Evolutionary conservation across 2,797 vertebrate species (phyloP).

Genomic region (Morelia viridis): DNA sequence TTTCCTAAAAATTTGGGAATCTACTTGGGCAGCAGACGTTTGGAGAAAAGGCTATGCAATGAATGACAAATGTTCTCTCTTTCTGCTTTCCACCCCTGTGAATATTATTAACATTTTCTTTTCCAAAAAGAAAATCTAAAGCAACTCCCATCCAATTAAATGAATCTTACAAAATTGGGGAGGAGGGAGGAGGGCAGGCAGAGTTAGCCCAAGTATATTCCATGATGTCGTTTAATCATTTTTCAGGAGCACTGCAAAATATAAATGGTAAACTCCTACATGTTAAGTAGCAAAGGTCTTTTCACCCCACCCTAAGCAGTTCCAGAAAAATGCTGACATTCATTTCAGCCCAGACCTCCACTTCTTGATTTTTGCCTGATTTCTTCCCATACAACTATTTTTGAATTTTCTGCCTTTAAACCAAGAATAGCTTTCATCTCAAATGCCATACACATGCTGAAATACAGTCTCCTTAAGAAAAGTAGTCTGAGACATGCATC

Average conservation of each 20-base stretch:
- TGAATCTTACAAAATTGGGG: neutral
- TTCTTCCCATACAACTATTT: neutral
- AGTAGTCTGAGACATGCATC: conserved; percentile 28
- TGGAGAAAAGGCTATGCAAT: neutral
- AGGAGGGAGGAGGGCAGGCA: neutral
- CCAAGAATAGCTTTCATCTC: conserved; percentile 6
- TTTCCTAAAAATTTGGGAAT: neutral
- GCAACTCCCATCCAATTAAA: neutral
- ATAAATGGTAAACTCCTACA: neutral
- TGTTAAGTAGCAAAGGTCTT: neutral
- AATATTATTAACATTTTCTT: neutral
- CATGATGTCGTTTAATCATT: neutral
- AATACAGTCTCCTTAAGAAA: conserved; percentile 18
- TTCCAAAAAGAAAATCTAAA: neutral
- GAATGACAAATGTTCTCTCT: neutral
- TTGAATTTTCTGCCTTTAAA: neutral
- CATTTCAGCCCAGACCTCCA: neutral
- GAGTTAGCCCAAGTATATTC: neutral
- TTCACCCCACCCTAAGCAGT: neutral
- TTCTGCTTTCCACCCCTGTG: neutral
- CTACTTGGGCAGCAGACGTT: neutral
- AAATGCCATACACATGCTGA: conserved; percentile 7
- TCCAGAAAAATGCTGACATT: neutral
- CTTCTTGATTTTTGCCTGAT: neutral
- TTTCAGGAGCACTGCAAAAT: neutral